Evolutionary conservation across 37 sponge, comb jelly and placozoan species (phyloP), one percentile per base, ranked within the genome.

Genomic region (Diacarnus erythraeanus): DNA sequence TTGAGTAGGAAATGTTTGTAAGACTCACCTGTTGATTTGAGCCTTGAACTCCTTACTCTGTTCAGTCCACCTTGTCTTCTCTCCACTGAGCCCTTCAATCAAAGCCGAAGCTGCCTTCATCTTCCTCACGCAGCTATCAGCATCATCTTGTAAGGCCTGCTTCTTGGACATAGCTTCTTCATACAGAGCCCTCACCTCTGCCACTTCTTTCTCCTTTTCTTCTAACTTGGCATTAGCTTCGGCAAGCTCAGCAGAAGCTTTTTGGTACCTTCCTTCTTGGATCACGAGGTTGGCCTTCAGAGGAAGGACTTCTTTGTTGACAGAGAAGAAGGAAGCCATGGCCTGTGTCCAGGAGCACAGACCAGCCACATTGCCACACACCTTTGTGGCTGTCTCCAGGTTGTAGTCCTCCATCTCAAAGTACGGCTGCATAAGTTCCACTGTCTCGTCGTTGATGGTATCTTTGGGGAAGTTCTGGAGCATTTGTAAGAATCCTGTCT

Each of bases 281-380:
- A 94, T 84, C 22, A 91, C 93, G 38, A 98, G 77, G 77, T 98
- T 98, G 71, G 99, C 99, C 71, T 98, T 98, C 35, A 98, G 89
- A 2, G 99, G 99, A 15, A 98, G 77, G 54, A 98, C 99, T 70
- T 98, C 99, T 82, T 92, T 95, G 89, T 98, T 98, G 58, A 98
- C 87, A 36, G 80, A 60, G 64, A 82, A 98, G 91, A 96, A 98
- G 42, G 82, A 64, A 18, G 89, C 64, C 99, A 98, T 98, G n/a
- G 99, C 97, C 63, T 77, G 80, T 1, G 99, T 96, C 99, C 99
- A 98, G 30, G 99, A 94, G 80, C 96, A 96, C 77, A 98, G 86
- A 20, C 99, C 99, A 33, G 99, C 99, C 54, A 98, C 99, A 73
- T 98, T 89, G 27, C 99, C 99, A 87, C 99, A 98, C 73, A 98